These are phyloP conservation scores for Caenorhabditis wallacei DNA, from an alignment of 2,888 invertebrate species.

Conservation along the genomic window DNA sequence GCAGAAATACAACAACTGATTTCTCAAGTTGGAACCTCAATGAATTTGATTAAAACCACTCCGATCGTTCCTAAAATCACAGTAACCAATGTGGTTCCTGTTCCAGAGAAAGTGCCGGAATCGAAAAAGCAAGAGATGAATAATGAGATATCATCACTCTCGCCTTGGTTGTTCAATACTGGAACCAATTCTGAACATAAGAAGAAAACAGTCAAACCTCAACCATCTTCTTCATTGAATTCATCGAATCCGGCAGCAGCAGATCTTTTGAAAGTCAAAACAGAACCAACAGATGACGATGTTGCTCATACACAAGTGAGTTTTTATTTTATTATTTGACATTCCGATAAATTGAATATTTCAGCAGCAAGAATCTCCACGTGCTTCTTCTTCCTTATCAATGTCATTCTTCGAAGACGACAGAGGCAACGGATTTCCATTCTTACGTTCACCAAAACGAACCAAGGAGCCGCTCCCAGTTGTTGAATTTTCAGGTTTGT, in stretches of 20 bases:
- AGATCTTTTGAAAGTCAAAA: slow-evolving; percentile 3
- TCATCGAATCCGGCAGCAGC: not conserved
- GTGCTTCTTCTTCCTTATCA: slow-evolving; percentile 45
- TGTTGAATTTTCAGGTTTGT: slow-evolving; percentile 68
- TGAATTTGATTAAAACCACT: slow-evolving; percentile 5
- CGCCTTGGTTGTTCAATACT: slow-evolving; percentile 44
- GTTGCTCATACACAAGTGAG: slow-evolving; percentile 15
- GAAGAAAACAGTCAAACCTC: slow-evolving; percentile 10
- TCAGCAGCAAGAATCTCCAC: slow-evolving; percentile 39
- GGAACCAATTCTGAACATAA: slow-evolving; percentile 12
- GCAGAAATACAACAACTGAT: not conserved
- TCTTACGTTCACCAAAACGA: slow-evolving; percentile 49
- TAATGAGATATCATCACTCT: slow-evolving; percentile 31
- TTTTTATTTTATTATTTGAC: not conserved
- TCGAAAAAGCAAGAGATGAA: not conserved
- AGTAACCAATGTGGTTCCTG: not conserved
- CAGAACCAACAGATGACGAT: slow-evolving; percentile 6
- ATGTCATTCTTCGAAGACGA: slow-evolving; percentile 57
- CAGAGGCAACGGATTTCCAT: slow-evolving; percentile 34
- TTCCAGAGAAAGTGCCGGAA: not conserved
- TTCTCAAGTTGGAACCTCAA: not conserved
- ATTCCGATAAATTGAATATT: not conserved
- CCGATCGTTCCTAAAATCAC: slow-evolving; percentile 39
- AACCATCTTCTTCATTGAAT: not conserved
- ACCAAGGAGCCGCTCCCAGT: slow-evolving; percentile 59